These are phyloP conservation scores for Blastobasis adustella DNA, from an alignment of 2,888 invertebrate species.

Conservation along the genomic window DNA sequence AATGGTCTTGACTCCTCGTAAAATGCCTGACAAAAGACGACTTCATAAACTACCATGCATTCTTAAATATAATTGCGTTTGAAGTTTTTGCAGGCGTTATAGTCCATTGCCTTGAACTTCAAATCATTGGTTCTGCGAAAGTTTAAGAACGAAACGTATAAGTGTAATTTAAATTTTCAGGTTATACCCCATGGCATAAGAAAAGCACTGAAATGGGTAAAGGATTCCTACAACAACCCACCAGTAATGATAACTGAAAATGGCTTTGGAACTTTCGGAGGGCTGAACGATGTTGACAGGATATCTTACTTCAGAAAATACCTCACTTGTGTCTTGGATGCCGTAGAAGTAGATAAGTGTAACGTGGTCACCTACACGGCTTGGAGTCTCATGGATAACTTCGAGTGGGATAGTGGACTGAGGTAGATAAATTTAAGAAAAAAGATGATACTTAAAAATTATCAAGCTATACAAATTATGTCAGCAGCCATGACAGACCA, in stretches of 20 bases:
- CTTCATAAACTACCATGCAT: too few species aligned
- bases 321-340: slow-evolving; percentile 37
- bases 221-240: slow-evolving; percentile 68
- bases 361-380: slow-evolving; percentile 42
- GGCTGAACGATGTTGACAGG: slow-evolving; percentile 48
- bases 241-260: slow-evolving; percentile 76
- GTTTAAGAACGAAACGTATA: too few species aligned
- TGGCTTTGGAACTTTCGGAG: slow-evolving; percentile 66
- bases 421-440: slow-evolving; percentile 19
- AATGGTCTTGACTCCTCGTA: too few species aligned
- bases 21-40: too few species aligned
- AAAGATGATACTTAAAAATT: too few species aligned
- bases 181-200: slow-evolving; percentile 66
- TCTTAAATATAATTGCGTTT: too few species aligned
- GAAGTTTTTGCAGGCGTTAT: too few species aligned
- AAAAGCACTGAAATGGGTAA: slow-evolving; percentile 71
- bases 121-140: too few species aligned
- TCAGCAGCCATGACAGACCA: too few species aligned
- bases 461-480: too few species aligned
- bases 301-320: slow-evolving; percentile 45
- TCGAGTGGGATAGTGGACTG: slow-evolving; percentile 48
- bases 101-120: too few species aligned
- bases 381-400: slow-evolving; percentile 62
- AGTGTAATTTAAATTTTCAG: slow-evolving; percentile 14
- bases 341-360: slow-evolving; percentile 39